phyloP scores from a whole-genome alignment of 2,113 vertebrate genomes.

The Tichodroma muraria region DNA sequence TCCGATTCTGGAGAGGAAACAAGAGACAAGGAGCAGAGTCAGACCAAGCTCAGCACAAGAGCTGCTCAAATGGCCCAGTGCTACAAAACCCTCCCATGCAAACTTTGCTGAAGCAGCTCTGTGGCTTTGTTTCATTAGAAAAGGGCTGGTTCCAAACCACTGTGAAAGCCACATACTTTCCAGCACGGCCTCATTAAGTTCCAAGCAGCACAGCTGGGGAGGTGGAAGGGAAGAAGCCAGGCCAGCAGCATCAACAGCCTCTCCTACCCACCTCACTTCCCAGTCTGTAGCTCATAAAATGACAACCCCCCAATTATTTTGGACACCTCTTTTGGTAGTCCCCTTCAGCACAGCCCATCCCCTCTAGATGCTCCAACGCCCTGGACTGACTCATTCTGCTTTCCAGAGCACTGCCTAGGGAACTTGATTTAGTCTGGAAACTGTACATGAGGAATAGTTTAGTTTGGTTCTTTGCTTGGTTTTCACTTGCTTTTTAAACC shows the following conservation, averaged over 20 bases:
- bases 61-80: fast-evolving
- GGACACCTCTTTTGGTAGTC: background rate
- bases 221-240: background rate
- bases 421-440: background rate
- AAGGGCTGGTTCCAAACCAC: background rate
- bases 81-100: background rate
- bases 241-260: background rate
- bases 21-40: background rate
- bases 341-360: background rate
- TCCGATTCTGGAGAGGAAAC: slow-evolving; percentile 83
- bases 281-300: background rate
- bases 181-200: background rate
- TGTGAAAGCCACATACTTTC: background rate
- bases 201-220: background rate
- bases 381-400: background rate
- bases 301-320: background rate
- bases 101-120: background rate
- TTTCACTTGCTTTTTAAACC: background rate
- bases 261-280: background rate
- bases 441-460: background rate
- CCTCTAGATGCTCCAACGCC: background rate
- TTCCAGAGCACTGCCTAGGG: background rate
- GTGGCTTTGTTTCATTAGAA: background rate
- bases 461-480: background rate
- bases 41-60: background rate